Conservation (phyloP, 2,797 vertebrate genomes). For the Tarsius wallacei region DNA sequence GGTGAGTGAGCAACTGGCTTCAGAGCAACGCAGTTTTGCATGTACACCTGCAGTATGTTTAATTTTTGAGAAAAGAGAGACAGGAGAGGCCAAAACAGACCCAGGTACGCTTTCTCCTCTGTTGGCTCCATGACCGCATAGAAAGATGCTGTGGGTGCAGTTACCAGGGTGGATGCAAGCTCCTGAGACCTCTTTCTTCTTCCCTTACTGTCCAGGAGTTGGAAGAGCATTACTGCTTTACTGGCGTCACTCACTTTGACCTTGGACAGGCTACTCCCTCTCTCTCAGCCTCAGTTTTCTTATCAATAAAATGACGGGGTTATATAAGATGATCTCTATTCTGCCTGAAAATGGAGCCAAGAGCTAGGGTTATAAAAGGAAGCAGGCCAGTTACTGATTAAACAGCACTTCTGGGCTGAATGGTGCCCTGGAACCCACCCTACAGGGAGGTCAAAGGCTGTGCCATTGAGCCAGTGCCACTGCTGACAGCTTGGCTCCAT, state of each 20-base stretch:
- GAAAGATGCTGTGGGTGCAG: neutral
- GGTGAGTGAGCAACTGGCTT: neutral
- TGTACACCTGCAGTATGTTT: conserved; percentile 39
- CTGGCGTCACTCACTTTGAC: conserved; percentile 4
- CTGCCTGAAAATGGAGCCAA: neutral
- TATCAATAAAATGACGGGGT: conserved; percentile 57
- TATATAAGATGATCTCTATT: neutral
- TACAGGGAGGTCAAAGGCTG: neutral
- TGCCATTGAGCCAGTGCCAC: neutral
- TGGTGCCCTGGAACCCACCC: neutral
- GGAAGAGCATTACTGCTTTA: neutral
- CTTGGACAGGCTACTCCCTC: conserved; percentile 15
- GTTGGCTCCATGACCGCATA: neutral
- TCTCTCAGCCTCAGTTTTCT: conserved; percentile 54
- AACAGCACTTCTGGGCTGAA: neutral
- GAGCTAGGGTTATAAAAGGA: conserved; percentile 33
- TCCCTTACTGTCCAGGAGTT: fast-evolving
- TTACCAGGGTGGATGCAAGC: neutral
- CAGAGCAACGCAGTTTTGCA: neutral
- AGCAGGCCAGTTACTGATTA: conserved; percentile 73
- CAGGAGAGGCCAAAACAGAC: neutral
- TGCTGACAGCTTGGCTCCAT: neutral
- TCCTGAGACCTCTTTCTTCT: neutral
- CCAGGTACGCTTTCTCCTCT: neutral
- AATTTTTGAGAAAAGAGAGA: neutral